phyloP scores from a whole-genome alignment of 2,888 invertebrate genomes.

The Trichacis sp. region DNA sequence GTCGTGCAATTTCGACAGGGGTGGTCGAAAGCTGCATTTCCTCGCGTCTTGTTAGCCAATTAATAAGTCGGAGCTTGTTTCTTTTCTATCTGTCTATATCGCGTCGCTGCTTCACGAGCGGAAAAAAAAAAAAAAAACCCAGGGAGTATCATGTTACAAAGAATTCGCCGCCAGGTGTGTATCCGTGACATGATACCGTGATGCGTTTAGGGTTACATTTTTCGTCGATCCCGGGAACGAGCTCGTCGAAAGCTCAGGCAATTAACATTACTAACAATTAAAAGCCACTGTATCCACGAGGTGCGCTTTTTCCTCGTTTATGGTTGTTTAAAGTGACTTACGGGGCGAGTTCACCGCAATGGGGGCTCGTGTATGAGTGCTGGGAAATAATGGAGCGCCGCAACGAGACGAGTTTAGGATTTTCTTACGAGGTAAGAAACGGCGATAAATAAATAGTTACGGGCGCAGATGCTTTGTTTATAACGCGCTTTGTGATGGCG shows the following conservation, averaged over 20 bases:
- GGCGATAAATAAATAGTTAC: slow-evolving; percentile 43
- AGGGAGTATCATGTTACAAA: slow-evolving; percentile 64
- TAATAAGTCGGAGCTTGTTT: slow-evolving; percentile 2
- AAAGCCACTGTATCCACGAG: too few species aligned
- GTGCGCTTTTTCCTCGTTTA: slow-evolving; percentile 33
- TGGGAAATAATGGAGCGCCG: slow-evolving; percentile 35
- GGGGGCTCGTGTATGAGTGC: slow-evolving; percentile 14
- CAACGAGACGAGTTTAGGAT: slow-evolving; percentile 19
- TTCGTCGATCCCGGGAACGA: slow-evolving; percentile 22
- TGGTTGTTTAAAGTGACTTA: slow-evolving; percentile 51
- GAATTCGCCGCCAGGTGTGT: slow-evolving; percentile 64
- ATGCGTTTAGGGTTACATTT: slow-evolving; percentile 65
- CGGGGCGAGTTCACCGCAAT: slow-evolving; percentile 41
- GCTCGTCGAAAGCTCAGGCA: too few species aligned
- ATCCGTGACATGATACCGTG: slow-evolving; percentile 61
- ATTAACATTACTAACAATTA: too few species aligned
- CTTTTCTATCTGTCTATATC: slow-evolving; percentile 15
- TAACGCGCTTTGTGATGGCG: slow-evolving; percentile 28
- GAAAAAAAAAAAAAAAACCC: slow-evolving; percentile 31
- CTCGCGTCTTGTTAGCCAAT: slow-evolving; percentile 10
- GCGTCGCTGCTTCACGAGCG: slow-evolving; percentile 13
- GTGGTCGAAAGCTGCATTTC: background rate
- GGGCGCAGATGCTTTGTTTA: slow-evolving; percentile 30
- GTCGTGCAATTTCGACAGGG: too few species aligned
- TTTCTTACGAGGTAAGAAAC: slow-evolving; percentile 16